Percentiles rank a stretch among this genome's conserved stretches.
These are phyloP conservation scores for Lutjanus erythropterus DNA, from an alignment of 2,113 vertebrate genomes.

Conservation along the genomic window DNA sequence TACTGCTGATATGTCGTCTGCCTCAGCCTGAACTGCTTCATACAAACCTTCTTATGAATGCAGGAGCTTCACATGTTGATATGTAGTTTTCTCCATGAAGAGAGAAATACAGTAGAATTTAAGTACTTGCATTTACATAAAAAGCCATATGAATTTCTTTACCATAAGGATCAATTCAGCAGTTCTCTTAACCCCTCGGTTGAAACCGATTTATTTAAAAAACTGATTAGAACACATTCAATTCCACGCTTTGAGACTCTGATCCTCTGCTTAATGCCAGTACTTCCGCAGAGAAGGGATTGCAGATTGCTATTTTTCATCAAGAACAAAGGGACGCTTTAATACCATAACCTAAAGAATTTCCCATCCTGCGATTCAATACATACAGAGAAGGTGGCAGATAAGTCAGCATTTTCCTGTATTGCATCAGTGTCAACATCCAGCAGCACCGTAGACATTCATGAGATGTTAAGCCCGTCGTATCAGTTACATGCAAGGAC, in stretches of 20 bases:
- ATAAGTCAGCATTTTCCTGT: conserved; percentile 53
- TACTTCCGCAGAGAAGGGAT: conserved; percentile 17
- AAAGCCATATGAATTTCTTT: not conserved
- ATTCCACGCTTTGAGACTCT: conserved; percentile 21
- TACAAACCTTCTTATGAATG: conserved; percentile 21
- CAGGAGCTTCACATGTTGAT: conserved; percentile 5
- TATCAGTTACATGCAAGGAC: conserved; percentile 61
- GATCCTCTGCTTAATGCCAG: conserved; percentile 37
- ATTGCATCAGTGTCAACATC: conserved; percentile 43
- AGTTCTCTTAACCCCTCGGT: conserved; percentile 1
- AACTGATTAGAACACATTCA: conserved; percentile 32
- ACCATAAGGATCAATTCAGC: conserved; percentile 14
- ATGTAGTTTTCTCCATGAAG: not conserved
- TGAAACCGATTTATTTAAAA: conserved; percentile 22
- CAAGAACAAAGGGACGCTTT: conserved; percentile 38
- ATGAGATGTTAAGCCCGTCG: conserved; percentile 53
- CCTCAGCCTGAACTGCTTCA: conserved; percentile 7
- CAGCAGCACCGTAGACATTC: conserved; percentile 44
- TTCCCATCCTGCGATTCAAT: conserved; percentile 23
- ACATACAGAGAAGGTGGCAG: conserved; percentile 39
- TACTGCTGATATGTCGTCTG: conserved; percentile 20
- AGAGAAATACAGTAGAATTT: not conserved
- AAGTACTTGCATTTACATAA: conserved; percentile 36
- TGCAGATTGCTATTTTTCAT: conserved; percentile 44
- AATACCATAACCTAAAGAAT: conserved; percentile 50